Percentiles rank a stretch among this genome's conserved stretches.
Conservation (phyloP, 2,888 invertebrate genomes). For the Congeria kusceri region DNA sequence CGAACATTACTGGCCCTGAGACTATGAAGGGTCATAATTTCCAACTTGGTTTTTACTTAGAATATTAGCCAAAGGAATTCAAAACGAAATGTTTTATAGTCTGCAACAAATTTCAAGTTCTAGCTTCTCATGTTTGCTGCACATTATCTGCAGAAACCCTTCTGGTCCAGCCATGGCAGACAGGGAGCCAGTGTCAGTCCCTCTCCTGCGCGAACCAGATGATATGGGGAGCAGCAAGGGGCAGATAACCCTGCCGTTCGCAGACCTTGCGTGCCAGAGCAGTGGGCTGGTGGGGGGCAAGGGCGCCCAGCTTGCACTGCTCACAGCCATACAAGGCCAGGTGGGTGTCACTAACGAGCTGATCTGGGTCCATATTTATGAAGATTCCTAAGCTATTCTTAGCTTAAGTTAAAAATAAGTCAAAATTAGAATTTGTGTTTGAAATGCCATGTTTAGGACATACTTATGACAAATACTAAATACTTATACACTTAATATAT, state of each 20-base stretch:
- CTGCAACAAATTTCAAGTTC: no score
- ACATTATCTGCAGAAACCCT: slow-evolving; percentile 61
- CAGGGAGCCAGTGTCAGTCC: slow-evolving; percentile 48
- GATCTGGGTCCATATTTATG: no score
- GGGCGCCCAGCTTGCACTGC: slow-evolving; percentile 90
- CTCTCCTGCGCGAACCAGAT: slow-evolving; percentile 67
- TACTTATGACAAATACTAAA: no score
- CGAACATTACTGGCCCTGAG: no score
- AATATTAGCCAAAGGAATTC: background rate
- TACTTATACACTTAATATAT: no score
- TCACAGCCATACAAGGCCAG: slow-evolving; percentile 85
- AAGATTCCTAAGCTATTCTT: no score
- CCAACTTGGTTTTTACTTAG: background rate
- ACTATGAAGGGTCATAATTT: background rate
- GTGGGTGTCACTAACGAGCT: slow-evolving; percentile 35
- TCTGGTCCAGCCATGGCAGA: slow-evolving; percentile 63
- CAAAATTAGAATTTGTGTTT: background rate
- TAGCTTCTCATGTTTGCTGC: no score
- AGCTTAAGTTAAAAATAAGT: background rate
- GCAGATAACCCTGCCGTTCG: slow-evolving; percentile 71
- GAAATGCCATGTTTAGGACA: no score
- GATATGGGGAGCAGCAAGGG: slow-evolving; percentile 41
- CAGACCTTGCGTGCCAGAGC: slow-evolving; percentile 75
- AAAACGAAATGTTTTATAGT: background rate
- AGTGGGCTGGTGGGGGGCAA: slow-evolving; percentile 90